A percentile compares a stretch with the other conserved stretches of the same genome.
phyloP scores from a whole-genome alignment of 1,140 invertebrate species.

The Cotesia vestalis region DNA sequence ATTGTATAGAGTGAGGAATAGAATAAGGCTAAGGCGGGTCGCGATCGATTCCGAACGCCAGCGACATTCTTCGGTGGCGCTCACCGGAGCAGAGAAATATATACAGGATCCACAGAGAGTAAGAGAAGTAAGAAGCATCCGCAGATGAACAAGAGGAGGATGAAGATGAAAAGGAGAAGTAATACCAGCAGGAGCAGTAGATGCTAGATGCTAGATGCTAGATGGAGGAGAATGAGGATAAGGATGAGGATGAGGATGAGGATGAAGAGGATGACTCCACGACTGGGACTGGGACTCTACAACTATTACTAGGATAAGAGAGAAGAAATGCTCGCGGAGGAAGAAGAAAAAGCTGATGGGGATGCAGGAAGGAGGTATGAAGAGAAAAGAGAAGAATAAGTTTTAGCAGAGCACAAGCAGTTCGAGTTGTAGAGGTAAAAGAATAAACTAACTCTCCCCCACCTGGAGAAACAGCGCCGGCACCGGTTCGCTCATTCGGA shows the following conservation, averaged over 20 bases:
- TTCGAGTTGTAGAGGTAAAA: conserved; percentile 50
- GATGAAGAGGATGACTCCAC: neutral
- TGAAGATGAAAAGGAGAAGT: conserved; percentile 22
- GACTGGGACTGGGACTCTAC: no score
- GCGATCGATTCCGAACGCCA: conserved; percentile 60
- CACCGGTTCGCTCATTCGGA: conserved; percentile 49
- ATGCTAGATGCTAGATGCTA: no score
- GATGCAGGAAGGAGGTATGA: conserved; percentile 35
- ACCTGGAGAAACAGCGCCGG: conserved; percentile 16
- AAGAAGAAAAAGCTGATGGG: conserved; percentile 35
- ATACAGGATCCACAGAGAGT: neutral
- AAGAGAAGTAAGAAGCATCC: conserved; percentile 4
- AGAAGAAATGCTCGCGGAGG: conserved; percentile 23
- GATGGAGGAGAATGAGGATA: conserved; percentile 42
- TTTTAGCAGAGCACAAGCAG: no score
- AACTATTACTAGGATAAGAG: neutral
- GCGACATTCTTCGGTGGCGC: conserved; percentile 33
- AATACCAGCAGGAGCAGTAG: no score
- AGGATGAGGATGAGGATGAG: conserved; percentile 27
- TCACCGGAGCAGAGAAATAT: conserved; percentile 17
- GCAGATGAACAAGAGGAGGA: neutral
- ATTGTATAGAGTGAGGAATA: no score
- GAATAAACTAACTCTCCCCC: conserved; percentile 58
- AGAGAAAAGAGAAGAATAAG: conserved; percentile 38
- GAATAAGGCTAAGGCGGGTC: conserved; percentile 33